These are phyloP conservation scores for Phylloscopus collybita DNA, from an alignment of 2,797 vertebrate species.

Conservation along the genomic window DNA sequence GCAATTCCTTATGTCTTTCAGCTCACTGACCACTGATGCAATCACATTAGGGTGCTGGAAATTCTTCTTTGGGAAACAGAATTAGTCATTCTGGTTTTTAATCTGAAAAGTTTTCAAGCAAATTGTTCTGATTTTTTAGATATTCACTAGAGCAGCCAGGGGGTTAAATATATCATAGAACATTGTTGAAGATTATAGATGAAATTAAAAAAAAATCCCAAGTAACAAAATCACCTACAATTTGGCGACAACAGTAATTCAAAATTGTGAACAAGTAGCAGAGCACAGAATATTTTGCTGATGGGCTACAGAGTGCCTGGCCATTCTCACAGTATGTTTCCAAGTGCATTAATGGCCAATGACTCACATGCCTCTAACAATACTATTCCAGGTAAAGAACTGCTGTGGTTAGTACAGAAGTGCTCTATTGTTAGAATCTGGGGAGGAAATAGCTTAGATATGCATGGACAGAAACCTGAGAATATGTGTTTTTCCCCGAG, in stretches of 20 bases:
- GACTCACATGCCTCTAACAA: conserved; percentile 2
- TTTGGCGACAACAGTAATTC: neutral
- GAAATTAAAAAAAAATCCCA: neutral
- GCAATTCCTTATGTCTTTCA: neutral
- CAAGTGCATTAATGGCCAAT: neutral
- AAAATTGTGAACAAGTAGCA: neutral
- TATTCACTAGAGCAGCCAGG: neutral
- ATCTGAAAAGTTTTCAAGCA: neutral
- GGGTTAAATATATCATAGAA: neutral
- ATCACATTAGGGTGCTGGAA: neutral
- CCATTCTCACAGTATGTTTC: neutral
- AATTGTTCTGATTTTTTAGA: neutral
- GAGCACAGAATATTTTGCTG: neutral
- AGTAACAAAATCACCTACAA: neutral
- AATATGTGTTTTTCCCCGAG: neutral
- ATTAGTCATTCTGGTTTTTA: neutral
- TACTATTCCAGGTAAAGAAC: neutral
- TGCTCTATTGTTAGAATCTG: neutral
- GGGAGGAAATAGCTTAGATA: conserved; percentile 22
- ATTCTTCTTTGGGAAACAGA: neutral
- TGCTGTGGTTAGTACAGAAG: neutral
- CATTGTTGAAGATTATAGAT: neutral
- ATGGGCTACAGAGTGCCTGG: neutral
- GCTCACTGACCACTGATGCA: neutral
- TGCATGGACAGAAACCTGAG: neutral